Base-by-base conservation (phyloP, 1,140 invertebrate species). In the Magallana angulata region DNA sequence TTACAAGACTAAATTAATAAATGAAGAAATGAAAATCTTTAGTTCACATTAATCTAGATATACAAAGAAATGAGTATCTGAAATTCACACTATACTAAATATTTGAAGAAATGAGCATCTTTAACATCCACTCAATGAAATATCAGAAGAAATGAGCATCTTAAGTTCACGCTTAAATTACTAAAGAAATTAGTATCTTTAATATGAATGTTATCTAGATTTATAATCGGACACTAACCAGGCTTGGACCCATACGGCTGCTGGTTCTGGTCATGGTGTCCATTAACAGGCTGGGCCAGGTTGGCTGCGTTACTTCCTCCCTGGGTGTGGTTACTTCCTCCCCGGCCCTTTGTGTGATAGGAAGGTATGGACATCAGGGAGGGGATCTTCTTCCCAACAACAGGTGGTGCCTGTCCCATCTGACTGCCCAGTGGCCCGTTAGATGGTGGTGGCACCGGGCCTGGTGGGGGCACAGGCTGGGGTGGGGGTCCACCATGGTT, bases 341-440 rank as follows among this genome's bases (percentile, higher is more conserved):
- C 36, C 36, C 18, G 12, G 7, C 48, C 48, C 48, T 68, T 18
- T 18, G 58, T 57, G 24, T 81, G 60, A 56, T 68, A 68, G 14
- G 62, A 83, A 18, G 59, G 81, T 76, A 84, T 84, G 9, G 64
- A 84, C 85, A 85, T 85, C 14, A 85, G 85, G 5, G 85, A 85
- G 24, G 85, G 85, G 30, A 85, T 85, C 58, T 88, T 81, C 16
- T 36, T 81, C 68, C 87, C 87, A 48, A 68, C 87, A 48, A 68
- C 80, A 83, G 30, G 71, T 24, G 71, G 59, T 16, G 84, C 56
- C n/a, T 68, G 86, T 64, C 81, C 81, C n/a, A 87, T 57, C 56
- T 82, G 64, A 48, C 24, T 56, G 7, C 64, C 80, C 7, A 82
- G 48, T n/a, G 48, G 24, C 60, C 85, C 85, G 14, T 48, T 24